Evolutionary conservation across 2,797 vertebrate genomes (phyloP).

Genomic region (Rhincodon typus): DNA sequence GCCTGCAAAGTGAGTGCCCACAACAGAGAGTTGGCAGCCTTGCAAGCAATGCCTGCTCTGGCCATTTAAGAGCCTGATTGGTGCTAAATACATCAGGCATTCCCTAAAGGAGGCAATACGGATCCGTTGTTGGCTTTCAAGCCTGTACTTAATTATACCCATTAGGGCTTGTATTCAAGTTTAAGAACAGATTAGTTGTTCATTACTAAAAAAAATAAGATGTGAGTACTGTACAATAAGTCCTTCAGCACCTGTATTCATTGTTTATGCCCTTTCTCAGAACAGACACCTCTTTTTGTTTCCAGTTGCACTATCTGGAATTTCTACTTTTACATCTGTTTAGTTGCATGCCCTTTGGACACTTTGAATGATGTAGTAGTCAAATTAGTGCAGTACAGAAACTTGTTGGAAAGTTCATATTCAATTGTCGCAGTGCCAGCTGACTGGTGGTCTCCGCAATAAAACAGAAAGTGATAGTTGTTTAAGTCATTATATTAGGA

Average conservation of each 20-base stretch:
- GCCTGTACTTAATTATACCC: too few species aligned
- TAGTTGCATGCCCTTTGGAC: neutral
- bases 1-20: neutral
- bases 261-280: neutral
- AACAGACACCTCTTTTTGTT: neutral
- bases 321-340: neutral
- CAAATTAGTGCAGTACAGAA: neutral
- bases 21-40: too few species aligned
- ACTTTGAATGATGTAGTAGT: neutral
- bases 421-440: too few species aligned
- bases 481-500: neutral
- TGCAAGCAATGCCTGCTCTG: too few species aligned
- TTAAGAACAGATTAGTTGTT: too few species aligned
- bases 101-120: too few species aligned
- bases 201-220: too few species aligned
- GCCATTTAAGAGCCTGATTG: too few species aligned
- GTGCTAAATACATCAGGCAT: too few species aligned
- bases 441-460: neutral
- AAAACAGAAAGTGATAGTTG: neutral
- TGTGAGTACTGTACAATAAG: too few species aligned
- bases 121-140: too few species aligned
- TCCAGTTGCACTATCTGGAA: neutral
- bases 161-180: too few species aligned
- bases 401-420: neutral
- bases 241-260: neutral